Evolutionary conservation across 64 coral and sea anemone genomes (phyloP).

Genomic region (Hydrozoanthus tunicans): DNA sequence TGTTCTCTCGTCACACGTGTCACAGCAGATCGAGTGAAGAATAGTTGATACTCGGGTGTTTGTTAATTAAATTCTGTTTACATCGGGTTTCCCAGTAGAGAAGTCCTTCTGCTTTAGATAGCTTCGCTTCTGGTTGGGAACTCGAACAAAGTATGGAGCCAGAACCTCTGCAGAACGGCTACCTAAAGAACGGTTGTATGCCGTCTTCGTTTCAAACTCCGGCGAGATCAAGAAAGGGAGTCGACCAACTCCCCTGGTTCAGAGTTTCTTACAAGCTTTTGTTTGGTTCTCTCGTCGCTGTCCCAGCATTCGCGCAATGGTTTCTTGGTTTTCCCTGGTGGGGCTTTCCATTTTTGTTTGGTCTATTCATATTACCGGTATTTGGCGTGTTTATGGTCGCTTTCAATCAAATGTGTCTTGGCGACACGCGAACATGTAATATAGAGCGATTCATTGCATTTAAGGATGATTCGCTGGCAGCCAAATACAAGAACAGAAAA

Average conservation of each 20-base stretch:
- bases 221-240: slow-evolving; percentile 47
- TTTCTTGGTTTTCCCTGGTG: slow-evolving; percentile 87
- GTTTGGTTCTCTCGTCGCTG: slow-evolving; percentile 61
- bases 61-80: slow-evolving; percentile 39
- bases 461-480: slow-evolving; percentile 59
- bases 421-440: slow-evolving; percentile 64
- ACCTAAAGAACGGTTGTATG: slow-evolving; percentile 57
- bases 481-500: slow-evolving; percentile 70
- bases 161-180: slow-evolving; percentile 40
- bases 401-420: slow-evolving; percentile 80
- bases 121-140: not conserved
- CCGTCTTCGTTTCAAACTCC: slow-evolving; percentile 28
- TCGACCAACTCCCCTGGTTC: slow-evolving; percentile 91
- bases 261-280: slow-evolving; percentile 85
- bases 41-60: not conserved
- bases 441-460: slow-evolving; percentile 81
- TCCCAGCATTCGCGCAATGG: slow-evolving; percentile 85
- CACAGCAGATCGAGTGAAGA: not conserved
- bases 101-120: not conserved
- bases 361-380: slow-evolving; percentile 65
- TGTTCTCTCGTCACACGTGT: slow-evolving; percentile 52
- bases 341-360: slow-evolving; percentile 64
- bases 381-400: slow-evolving; percentile 79
- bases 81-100: not conserved
- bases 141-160: slow-evolving; percentile 52